These are phyloP conservation scores for Oligia latruncula DNA, from an alignment of 2,888 invertebrate genomes.

Conservation along the genomic window DNA sequence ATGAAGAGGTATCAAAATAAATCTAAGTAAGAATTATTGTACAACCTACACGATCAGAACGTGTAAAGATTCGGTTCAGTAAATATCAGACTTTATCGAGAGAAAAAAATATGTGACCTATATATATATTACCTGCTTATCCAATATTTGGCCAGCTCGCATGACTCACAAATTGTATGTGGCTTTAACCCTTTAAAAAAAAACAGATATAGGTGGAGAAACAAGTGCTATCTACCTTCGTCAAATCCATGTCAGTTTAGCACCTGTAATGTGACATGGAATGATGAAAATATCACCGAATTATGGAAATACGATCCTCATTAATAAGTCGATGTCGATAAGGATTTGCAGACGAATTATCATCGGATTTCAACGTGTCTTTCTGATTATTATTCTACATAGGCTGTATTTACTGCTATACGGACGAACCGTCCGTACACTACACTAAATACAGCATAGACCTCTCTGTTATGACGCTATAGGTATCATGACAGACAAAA, in stretches of 20 bases:
- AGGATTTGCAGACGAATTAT: conserved; percentile 8
- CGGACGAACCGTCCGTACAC: not conserved
- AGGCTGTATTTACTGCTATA: not conserved
- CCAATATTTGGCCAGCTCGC: conserved; percentile 23
- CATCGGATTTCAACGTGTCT: not conserved
- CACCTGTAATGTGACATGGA: conserved; percentile 50
- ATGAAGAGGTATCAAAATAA: not conserved
- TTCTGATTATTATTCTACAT: not conserved
- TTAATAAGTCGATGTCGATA: conserved; percentile 36
- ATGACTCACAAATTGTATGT: conserved; percentile 9
- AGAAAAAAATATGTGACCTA: conserved; percentile 1
- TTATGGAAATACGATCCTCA: conserved; percentile 52
- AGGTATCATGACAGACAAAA: not conserved
- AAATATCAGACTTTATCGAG: conserved; percentile 4
- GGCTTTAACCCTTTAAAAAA: not conserved
- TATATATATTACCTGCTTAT: not conserved
- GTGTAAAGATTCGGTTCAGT: conserved; percentile 16
- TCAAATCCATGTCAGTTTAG: conserved; percentile 70
- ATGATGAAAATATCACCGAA: conserved; percentile 52
- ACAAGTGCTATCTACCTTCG: conserved; percentile 59
- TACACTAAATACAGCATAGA: not conserved
- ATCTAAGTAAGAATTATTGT: not conserved
- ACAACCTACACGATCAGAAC: conserved; percentile 3
- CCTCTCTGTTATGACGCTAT: not conserved
- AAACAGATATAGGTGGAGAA: conserved; percentile 18